Evolutionary conservation across 2,888 invertebrate genomes (phyloP), one percentile per base, ranked within the genome.

Genomic region (Trisateles emortualis): DNA sequence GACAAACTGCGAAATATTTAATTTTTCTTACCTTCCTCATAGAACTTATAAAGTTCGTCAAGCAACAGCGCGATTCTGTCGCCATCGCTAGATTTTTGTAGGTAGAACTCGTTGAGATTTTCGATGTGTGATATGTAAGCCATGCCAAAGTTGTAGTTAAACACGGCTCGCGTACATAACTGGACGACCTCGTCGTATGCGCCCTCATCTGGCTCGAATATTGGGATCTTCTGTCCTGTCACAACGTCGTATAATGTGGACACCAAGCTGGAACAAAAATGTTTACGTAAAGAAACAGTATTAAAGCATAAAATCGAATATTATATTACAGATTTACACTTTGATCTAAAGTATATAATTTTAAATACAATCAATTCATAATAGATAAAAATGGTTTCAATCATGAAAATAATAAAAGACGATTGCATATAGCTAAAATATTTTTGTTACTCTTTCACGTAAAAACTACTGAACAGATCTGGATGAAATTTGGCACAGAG

Each of bases 131-230:
- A 90, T 0, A 96, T 89, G 61, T 88, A 93, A 0, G 88, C 86
- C 17, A 95, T 94, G 6, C 94, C 92, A 39, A 95, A 93, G 64
- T 90, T 93, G 39, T 94, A 88, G 77, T 94, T 90, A 74, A 94
- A 84, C 4, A 97, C 93, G 0, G 96, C 95, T 72, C 95, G 88
- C 14, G 94, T 93, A 68, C 95, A 95, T 4, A 96, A 79, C 24
- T 93, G 92, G 0, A 84, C 76, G 0, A 94, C 92, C 22, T 86
- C 85, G 14, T 92, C 92, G 68, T 88, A 93, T 0, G 94, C 93
- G 26, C 90, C 94, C 55, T 93, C 93, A 61, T 94, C 94, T 0
- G 94, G 94, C 29, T 87, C 84, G 50, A 94, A 84, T 35, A 94
- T 81, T 0, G 86, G 75, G 1, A 95, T 79, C 72, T 94, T 94